A percentile compares a stretch with the other conserved stretches of the same genome.
These are phyloP conservation scores for Megastigmus dorsalis DNA, from an alignment of 2,888 invertebrate genomes.

Conservation along the genomic window DNA sequence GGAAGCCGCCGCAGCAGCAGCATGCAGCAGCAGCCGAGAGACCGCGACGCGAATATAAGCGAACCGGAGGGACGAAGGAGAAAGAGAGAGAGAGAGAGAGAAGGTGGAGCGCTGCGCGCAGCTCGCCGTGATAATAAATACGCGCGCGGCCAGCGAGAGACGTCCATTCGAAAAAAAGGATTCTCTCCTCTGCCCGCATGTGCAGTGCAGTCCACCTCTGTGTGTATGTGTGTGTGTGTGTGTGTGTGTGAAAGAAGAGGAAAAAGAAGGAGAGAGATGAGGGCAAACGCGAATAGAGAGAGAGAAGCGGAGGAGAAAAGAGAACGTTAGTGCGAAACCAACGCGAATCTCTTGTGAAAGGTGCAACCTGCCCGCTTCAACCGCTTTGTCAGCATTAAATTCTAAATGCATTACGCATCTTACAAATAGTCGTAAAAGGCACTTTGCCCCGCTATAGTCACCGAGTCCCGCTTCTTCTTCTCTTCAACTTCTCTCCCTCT, in stretches of 20 bases:
- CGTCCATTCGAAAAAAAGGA: conserved; percentile 30
- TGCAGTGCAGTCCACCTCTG: too few species aligned
- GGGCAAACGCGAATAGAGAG: too few species aligned
- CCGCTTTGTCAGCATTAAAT: conserved; percentile 54
- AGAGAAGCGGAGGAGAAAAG: conserved; percentile 41
- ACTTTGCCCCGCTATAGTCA: conserved; percentile 53
- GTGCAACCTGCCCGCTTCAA: conserved; percentile 48
- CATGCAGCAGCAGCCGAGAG: neutral
- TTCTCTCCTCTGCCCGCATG: neutral
- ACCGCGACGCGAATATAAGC: too few species aligned
- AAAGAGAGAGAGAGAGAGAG: neutral
- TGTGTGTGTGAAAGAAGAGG: neutral
- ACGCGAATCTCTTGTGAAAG: conserved; percentile 48
- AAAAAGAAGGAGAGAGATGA: conserved; percentile 3
- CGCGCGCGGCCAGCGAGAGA: conserved; percentile 32
- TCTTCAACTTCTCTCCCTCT: conserved; percentile 11
- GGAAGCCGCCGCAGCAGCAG: conserved; percentile 10
- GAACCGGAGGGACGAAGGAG: neutral
- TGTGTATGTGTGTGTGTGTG: neutral
- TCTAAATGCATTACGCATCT: conserved; percentile 52
- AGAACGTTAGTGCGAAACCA: conserved; percentile 45
- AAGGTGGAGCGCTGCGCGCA: conserved; percentile 19
- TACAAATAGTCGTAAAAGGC: conserved; percentile 57
- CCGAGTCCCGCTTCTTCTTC: conserved; percentile 20
- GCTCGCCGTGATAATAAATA: conserved; percentile 51